These are phyloP conservation scores for Papilio polytes DNA, from an alignment of 1,140 invertebrate genomes.

Conservation along the genomic window DNA sequence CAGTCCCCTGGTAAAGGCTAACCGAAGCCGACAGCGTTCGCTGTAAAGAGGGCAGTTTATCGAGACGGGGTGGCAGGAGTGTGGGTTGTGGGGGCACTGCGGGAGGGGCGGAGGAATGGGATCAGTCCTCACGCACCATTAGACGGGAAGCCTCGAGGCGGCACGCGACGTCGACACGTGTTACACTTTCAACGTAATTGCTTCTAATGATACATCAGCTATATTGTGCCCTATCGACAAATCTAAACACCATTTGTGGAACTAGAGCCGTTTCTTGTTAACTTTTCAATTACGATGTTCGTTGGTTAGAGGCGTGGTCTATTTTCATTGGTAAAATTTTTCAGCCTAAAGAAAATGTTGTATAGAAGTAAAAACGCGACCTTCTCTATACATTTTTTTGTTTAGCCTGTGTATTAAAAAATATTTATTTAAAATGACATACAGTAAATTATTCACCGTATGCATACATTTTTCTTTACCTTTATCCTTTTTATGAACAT, in stretches of 20 bases:
- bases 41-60: constrained; percentile 64
- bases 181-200: constrained; percentile 78
- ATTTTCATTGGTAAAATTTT: neutral
- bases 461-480: no score
- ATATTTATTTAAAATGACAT: no score
- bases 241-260: constrained; percentile 36
- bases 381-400: no score
- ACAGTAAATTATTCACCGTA: no score
- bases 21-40: constrained; percentile 45
- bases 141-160: constrained; percentile 65
- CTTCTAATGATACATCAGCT: constrained; percentile 64
- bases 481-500: no score
- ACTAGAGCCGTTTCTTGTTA: constrained; percentile 18
- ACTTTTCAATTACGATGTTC: constrained; percentile 6
- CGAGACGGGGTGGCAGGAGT: constrained; percentile 48
- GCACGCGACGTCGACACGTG: constrained; percentile 74
- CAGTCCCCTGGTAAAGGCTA: constrained; percentile 35
- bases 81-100: constrained; percentile 42
- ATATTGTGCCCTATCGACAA: constrained; percentile 38
- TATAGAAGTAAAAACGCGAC: neutral
- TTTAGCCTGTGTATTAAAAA: no score
- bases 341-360: neutral
- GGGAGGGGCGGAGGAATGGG: neutral
- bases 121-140: constrained; percentile 70
- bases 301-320: neutral